Evolutionary conservation across 1,140 invertebrate species (phyloP).

Genomic region (Pinna nobilis): DNA sequence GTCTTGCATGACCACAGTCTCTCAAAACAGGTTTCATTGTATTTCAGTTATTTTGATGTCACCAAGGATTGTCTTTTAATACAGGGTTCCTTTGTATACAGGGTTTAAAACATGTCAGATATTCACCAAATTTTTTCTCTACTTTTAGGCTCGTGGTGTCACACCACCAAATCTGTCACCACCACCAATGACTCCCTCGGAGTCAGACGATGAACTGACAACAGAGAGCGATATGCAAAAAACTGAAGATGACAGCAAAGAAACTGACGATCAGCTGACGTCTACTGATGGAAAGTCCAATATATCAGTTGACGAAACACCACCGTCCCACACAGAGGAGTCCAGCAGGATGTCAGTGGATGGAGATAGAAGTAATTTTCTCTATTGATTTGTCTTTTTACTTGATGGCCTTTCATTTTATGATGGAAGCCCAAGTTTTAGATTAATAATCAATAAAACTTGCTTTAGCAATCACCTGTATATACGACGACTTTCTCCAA

Average conservation of each 20-base stretch:
- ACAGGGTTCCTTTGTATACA: background rate
- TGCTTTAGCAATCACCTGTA: too few relatives aligned
- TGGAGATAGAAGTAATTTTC: too few relatives aligned
- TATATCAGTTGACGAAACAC: background rate
- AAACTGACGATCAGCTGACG: conserved; percentile 5
- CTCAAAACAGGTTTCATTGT: too few relatives aligned
- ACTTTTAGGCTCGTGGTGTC: conserved; percentile 38
- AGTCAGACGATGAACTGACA: conserved; percentile 27
- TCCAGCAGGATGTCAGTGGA: background rate
- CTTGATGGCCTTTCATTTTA: too few relatives aligned
- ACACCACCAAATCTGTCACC: conserved; percentile 22
- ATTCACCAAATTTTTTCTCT: background rate
- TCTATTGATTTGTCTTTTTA: too few relatives aligned
- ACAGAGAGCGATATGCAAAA: conserved; percentile 15
- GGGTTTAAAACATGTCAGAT: background rate
- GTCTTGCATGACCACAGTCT: too few relatives aligned
- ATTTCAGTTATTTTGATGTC: too few relatives aligned
- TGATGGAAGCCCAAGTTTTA: too few relatives aligned
- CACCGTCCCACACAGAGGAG: background rate
- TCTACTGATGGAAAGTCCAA: background rate
- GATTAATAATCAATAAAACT: too few relatives aligned
- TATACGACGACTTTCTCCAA: too few relatives aligned
- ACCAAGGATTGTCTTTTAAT: too few relatives aligned
- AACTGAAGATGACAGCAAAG: conserved; percentile 18
- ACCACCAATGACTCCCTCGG: conserved; percentile 8